Evolutionary conservation across 2,113 vertebrate species (phyloP).

Genomic region (Progne subis): DNA sequence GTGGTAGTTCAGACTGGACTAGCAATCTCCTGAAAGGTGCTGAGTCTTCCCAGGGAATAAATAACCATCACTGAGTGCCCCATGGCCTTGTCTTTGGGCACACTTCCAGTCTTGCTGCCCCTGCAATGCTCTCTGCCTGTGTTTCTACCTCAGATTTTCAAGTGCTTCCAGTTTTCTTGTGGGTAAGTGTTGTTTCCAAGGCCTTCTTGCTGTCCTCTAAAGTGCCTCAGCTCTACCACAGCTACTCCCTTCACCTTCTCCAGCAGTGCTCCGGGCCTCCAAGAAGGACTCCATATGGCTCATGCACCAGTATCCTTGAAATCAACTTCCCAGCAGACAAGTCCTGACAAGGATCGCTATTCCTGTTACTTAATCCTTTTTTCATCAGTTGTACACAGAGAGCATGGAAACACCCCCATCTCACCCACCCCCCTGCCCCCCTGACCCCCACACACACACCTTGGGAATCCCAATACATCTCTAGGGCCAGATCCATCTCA

Average conservation of each 20-base stretch:
- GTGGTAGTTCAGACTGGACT: not conserved
- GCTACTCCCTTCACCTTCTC: not conserved
- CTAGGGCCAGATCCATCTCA: not conserved
- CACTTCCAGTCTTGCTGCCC: not conserved
- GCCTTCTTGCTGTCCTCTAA: not conserved
- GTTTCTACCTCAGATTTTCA: not conserved
- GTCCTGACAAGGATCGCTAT: not conserved
- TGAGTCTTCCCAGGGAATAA: not conserved
- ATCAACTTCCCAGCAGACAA: not conserved
- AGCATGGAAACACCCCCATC: not conserved
- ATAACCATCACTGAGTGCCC: not conserved
- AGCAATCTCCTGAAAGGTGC: not conserved
- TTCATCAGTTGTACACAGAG: not conserved
- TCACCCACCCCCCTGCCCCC: not conserved
- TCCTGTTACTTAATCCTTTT: not conserved
- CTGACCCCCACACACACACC: not conserved
- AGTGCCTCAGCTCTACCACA: not conserved
- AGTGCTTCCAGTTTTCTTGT: not conserved
- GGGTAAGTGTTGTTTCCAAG: not conserved
- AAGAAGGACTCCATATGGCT: not conserved
- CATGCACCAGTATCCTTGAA: not conserved
- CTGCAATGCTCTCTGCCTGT: not conserved
- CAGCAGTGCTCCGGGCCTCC: not conserved
- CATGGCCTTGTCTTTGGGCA: not conserved
- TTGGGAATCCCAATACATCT: not conserved